A percentile compares a stretch with the other conserved stretches of the same genome.
Evolutionary conservation across 2,113 vertebrate genomes (phyloP).

Genomic region (Lutjanus erythropterus): DNA sequence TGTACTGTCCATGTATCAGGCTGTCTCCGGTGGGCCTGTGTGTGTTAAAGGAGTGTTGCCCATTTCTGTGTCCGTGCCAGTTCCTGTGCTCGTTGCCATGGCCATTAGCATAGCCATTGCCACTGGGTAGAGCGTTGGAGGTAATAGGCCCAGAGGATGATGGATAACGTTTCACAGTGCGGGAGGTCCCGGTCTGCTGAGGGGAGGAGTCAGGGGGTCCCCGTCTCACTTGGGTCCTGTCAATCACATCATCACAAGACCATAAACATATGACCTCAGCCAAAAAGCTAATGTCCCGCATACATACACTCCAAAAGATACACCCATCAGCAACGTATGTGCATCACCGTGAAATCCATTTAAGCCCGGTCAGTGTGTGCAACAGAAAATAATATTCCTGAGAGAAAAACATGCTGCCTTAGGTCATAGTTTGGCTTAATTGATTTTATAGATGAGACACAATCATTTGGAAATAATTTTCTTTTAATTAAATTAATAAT

Average conservation of each 20-base stretch:
- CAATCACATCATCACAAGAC: constrained; percentile 71
- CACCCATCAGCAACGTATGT: constrained; percentile 43
- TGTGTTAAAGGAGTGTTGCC: constrained; percentile 45
- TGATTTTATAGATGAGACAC: constrained; percentile 66
- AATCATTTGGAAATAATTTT: constrained; percentile 65
- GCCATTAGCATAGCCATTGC: constrained; percentile 60
- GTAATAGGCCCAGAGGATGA: constrained; percentile 87
- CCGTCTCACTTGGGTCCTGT: constrained; percentile 88
- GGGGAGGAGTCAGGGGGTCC: constrained; percentile 84
- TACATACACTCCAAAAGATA: constrained; percentile 20
- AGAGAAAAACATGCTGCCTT: constrained; percentile 57
- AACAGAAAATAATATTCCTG: constrained; percentile 46
- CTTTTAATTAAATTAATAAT: constrained; percentile 65
- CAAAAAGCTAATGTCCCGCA: constrained; percentile 41
- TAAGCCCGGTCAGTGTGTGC: constrained; percentile 29
- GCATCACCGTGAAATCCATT: constrained; percentile 66
- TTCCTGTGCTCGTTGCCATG: constrained; percentile 44
- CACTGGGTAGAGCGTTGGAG: constrained; percentile 89
- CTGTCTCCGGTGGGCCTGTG: constrained; percentile 75
- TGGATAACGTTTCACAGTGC: constrained; percentile 91
- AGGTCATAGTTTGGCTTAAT: constrained; percentile 70
- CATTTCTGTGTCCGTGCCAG: constrained; percentile 64
- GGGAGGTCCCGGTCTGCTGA: constrained; percentile 86
- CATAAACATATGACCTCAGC: constrained; percentile 73
- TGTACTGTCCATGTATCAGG: constrained; percentile 71